Conservation (phyloP, 2,888 invertebrate species). For the Zeuzera pyrina region DNA sequence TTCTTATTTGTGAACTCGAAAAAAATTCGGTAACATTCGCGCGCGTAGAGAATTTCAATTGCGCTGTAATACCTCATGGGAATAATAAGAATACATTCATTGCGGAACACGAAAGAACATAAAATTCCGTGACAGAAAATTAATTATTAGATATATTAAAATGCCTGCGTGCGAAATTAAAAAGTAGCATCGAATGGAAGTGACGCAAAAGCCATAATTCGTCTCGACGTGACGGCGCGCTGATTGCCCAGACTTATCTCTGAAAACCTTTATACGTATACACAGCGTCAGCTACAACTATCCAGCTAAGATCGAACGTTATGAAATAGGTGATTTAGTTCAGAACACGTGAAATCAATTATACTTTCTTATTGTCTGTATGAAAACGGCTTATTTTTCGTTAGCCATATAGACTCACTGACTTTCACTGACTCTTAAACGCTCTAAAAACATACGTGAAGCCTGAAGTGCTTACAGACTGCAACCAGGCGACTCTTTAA, state of each 20-base stretch:
- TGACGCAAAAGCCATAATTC: slow-evolving; percentile 65
- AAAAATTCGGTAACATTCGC: too few species aligned
- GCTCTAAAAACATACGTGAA: too few species aligned
- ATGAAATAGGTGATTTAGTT: slow-evolving; percentile 28
- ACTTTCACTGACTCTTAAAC: slow-evolving; percentile 57
- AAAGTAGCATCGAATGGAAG: slow-evolving; percentile 57
- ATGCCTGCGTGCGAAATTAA: slow-evolving; percentile 59
- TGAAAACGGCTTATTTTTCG: slow-evolving; percentile 42
- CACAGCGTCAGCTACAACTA: slow-evolving; percentile 7
- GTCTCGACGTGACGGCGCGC: slow-evolving; percentile 49
- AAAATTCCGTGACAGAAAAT: slow-evolving; percentile 59
- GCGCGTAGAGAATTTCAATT: too few species aligned
- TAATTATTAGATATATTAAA: slow-evolving; percentile 68
- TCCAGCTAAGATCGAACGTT: not conserved
- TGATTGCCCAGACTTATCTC: slow-evolving; percentile 36
- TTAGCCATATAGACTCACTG: slow-evolving; percentile 43
- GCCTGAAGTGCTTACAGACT: too few species aligned
- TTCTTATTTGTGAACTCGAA: too few species aligned
- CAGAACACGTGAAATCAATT: slow-evolving; percentile 63
- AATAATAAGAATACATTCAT: slow-evolving; percentile 34
- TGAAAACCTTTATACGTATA: slow-evolving; percentile 24
- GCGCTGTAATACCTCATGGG: too few species aligned
- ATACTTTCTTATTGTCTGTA: slow-evolving; percentile 50
- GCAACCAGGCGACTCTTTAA: too few species aligned
- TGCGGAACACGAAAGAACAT: slow-evolving; percentile 38